Percentiles rank a stretch among this genome's conserved stretches.
These are phyloP conservation scores for Otocyon megalotis DNA, from an alignment of 2,113 vertebrate genomes.

Conservation along the genomic window DNA sequence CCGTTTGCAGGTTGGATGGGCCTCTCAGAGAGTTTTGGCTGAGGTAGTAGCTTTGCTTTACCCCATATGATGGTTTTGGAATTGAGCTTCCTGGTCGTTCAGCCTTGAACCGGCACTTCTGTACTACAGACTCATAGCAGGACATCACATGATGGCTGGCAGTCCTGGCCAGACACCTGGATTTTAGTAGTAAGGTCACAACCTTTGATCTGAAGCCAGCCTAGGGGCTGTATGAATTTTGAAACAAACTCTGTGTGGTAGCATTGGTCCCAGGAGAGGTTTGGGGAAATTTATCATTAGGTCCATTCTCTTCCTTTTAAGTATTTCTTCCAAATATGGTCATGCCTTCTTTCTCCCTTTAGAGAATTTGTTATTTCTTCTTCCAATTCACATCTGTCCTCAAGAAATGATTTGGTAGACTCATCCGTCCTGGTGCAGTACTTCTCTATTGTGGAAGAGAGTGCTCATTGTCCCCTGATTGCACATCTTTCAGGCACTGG, in stretches of 20 bases:
- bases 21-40: not conserved
- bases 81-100: conserved; percentile 12
- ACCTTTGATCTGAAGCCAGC: conserved; percentile 23
- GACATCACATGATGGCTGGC: not conserved
- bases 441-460: not conserved
- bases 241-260: not conserved
- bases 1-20: not conserved
- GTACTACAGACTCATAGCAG: not conserved
- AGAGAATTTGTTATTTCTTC: not conserved
- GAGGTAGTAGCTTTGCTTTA: not conserved
- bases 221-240: not conserved
- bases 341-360: not conserved
- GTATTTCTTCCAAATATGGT: conserved; percentile 4
- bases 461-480: not conserved
- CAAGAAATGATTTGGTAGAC: not conserved
- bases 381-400: not conserved
- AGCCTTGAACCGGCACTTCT: not conserved
- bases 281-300: not conserved
- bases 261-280: not conserved
- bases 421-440: not conserved
- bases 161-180: not conserved
- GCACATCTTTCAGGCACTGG: not conserved
- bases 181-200: not conserved
- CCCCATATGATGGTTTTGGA: not conserved
- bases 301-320: not conserved